phyloP scores from a whole-genome alignment of 2,113 vertebrate genomes.

The Nerophis lumbriciformis region DNA sequence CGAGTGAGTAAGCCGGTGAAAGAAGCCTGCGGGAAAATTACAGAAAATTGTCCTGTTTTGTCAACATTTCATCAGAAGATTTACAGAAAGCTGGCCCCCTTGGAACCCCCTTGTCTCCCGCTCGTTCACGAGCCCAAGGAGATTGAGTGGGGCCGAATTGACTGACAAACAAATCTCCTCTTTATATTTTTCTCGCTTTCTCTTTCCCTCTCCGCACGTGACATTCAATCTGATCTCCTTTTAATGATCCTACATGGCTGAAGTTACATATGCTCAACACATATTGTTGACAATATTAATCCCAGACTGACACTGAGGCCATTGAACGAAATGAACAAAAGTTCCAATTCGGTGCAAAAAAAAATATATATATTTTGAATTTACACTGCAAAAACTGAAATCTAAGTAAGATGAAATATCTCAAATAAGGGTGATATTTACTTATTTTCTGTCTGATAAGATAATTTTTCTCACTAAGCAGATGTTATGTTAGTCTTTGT shows the following conservation, averaged over 20 bases:
- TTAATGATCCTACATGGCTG: slow-evolving; percentile 87
- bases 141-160: slow-evolving; percentile 78
- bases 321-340: slow-evolving; percentile 36
- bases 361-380: no score
- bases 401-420: no score
- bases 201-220: slow-evolving; percentile 73
- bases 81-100: slow-evolving; percentile 75
- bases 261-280: slow-evolving; percentile 73
- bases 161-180: slow-evolving; percentile 87
- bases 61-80: slow-evolving; percentile 91
- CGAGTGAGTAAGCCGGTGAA: slow-evolving; percentile 79
- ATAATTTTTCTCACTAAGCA: no score
- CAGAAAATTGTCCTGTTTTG: slow-evolving; percentile 94
- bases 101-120: slow-evolving; percentile 36
- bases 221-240: slow-evolving; percentile 92
- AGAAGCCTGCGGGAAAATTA: slow-evolving; percentile 81
- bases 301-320: slow-evolving; percentile 29
- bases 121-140: slow-evolving; percentile 70
- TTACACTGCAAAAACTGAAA: no score
- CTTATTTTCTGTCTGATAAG: no score
- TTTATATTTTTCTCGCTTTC: slow-evolving; percentile 77
- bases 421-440: no score
- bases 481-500: no score
- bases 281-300: slow-evolving; percentile 52
- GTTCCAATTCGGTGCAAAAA: not conserved